Base-by-base conservation (phyloP, 2,888 invertebrate species). In the Tuberolachnus salignus region DNA sequence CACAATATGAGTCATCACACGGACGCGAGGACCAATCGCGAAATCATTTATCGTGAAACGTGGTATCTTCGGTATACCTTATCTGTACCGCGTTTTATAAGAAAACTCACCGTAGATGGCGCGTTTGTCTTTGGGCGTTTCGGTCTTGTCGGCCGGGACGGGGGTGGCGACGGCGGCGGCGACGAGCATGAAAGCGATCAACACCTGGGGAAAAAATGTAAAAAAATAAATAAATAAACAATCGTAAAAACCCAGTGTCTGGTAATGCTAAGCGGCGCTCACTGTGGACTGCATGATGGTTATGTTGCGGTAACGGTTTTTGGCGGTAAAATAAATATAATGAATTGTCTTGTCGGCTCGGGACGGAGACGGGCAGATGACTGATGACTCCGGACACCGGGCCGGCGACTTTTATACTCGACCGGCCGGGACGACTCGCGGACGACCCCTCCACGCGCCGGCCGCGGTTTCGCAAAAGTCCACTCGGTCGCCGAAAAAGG, bases 171-270 rank as follows among this genome's bases (percentile, higher is more conserved):
- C n/a, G 46, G 78, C 69, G 42, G 78, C 78, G 57, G 78, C 78
- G 34, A 78, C 78, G 26, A 78, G 78, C 67, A 59, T 34, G 59
- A 78, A 78, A n/a, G 78, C 69, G 67, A 78, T 78, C 78, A 78
- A 59, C 51, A 78, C 78, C 78, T 78, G 53, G 0, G 42, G 11
- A 0, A 55, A 51, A 16, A 1, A 34, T 34, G 3, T 34, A 34
- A 34, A 34, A 34, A n/a, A n/a, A n/a, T n/a, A n/a, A n/a, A n/a
- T n/a, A 34, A 16, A 53, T 9, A n/a, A 4, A 53, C 16, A 53
- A 53, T 3, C 11, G 46, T 21, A 6, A 11, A 14, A 16, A 26
- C 1, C 13, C 19, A 69, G n/a, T 53, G 8, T 10, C 14, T 0
- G 44, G 44, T 23, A 16, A 26, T 2, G 21, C 66, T 3, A n/a